phyloP scores from a whole-genome alignment of 2,797 vertebrate genomes.

The Siniperca obscura region DNA sequence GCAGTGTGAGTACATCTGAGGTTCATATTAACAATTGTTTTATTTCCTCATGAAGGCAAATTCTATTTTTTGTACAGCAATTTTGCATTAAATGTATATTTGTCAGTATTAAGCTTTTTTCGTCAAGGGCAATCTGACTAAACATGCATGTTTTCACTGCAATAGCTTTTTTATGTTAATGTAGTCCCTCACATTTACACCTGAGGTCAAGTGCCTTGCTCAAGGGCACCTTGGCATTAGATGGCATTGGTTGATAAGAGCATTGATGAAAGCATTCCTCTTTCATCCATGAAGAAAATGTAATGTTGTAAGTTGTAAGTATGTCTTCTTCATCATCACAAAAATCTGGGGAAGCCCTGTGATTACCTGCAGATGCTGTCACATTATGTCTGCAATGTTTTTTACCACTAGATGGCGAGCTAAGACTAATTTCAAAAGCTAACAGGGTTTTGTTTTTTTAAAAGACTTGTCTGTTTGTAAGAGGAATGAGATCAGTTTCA shows the following conservation, averaged over 20 bases:
- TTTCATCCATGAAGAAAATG: neutral
- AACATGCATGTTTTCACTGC: neutral
- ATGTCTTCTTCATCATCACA: neutral
- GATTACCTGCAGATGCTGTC: neutral
- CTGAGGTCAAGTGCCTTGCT: neutral
- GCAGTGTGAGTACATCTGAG: neutral
- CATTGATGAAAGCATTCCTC: neutral
- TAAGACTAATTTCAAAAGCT: conserved; percentile 16
- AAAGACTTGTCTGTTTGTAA: neutral
- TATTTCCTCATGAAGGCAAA: neutral
- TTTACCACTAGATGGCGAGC: conserved; percentile 69
- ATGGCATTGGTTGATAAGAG: neutral
- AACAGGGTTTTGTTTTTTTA: neutral
- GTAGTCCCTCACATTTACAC: neutral
- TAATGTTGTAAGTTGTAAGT: neutral
- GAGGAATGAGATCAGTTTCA: conserved; percentile 30
- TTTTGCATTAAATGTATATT: neutral
- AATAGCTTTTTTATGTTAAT: neutral
- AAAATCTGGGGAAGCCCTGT: neutral
- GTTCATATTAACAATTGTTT: neutral
- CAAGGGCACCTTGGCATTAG: neutral
- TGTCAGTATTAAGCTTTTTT: neutral
- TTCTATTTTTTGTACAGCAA: neutral
- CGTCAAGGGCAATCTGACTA: neutral
- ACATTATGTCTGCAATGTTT: neutral